phyloP scores from a whole-genome alignment of 2,113 vertebrate species.

The Mungos mungo region DNA sequence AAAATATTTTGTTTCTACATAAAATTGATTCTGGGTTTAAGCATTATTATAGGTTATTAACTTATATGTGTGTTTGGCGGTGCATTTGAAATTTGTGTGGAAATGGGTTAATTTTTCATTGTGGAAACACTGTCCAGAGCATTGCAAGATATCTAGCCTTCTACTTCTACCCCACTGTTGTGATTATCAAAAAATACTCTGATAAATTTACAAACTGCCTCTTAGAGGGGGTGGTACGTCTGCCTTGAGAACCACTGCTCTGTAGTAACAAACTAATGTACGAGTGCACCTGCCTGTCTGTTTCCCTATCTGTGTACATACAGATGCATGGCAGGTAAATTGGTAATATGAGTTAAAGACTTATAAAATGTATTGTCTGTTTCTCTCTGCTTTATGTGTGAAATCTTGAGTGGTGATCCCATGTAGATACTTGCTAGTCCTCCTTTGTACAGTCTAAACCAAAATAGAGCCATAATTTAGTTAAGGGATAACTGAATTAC shows the following conservation, averaged over 20 bases:
- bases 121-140: background rate
- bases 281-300: background rate
- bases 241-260: background rate
- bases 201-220: background rate
- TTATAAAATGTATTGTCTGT: background rate
- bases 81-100: conserved; percentile 15
- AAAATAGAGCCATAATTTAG: background rate
- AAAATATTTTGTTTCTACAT: conserved; percentile 10
- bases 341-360: background rate
- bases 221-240: background rate
- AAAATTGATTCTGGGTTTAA: conserved; percentile 15
- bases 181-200: background rate
- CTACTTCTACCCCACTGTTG: background rate
- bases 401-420: conserved; percentile 1
- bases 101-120: background rate
- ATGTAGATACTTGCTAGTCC: background rate
- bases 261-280: background rate
- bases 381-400: background rate
- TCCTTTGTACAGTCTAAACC: background rate
- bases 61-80: background rate
- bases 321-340: background rate
- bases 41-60: background rate
- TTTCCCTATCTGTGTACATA: background rate
- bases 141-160: background rate
- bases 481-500: background rate